Evolutionary conservation across 2,797 vertebrate genomes (phyloP), one percentile per base, ranked within the genome.

Genomic region (Falco berigora): DNA sequence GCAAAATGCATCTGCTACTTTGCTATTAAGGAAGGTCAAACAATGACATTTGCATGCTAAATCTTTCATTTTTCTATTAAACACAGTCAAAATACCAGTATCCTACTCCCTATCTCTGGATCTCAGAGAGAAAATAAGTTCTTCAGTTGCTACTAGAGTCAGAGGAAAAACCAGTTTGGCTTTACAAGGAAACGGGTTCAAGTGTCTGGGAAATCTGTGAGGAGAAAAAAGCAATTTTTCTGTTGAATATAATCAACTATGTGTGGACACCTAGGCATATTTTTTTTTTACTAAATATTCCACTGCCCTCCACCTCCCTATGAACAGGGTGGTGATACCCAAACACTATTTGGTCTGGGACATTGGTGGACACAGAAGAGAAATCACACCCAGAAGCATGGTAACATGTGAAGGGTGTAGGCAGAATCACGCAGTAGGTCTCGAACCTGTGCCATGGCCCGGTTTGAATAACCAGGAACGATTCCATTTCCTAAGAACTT

Each of bases 321-420:
- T 40, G 18, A 72, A 9, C 5, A 67, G 9, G 30, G 22, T n/a
- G 27, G 4, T 28, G 52, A 32, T n/a, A 34, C 1, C 4, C 40
- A 84, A 2, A 9, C 12, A 8, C 8, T 8, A 19, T 58, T 61
- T 67, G 21, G 21, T 38, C 20, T 34, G 42, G n/a, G 46, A 11
- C 34, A 4, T 1, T 14, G 7, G 19, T 47, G 38, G 17, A 9
- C 9, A 6, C 22, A 52, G 47, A 47, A 46, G 9, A 52, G 5
- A 62, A 61, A 61, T 64, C n/a, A 24, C 46, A 30, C 27, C 62
- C 44, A 81, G 17, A 12, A 72, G 3, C 2, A 8, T 1, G 9
- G 25, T 25, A 53, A 10, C 7, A 18, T 11, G 1, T 4, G 50
- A 53, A 38, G 0, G 2, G 23, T 69, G 18, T 69, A 12, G 12